Conservation (phyloP, 2,888 invertebrate species). For the Caenorhabditis imperialis region DNA sequence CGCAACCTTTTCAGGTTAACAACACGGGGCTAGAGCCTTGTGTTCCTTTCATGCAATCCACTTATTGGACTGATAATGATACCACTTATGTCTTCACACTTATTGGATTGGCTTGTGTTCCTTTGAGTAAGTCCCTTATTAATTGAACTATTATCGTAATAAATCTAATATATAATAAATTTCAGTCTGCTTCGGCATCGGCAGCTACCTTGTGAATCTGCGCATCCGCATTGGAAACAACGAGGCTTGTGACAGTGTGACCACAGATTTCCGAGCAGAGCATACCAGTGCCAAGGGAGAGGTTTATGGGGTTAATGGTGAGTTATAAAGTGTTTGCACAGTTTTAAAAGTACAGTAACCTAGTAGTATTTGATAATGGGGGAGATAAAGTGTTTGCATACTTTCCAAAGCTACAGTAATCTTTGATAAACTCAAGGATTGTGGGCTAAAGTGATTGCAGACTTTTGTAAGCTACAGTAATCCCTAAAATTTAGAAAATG, state of each 20-base stretch:
- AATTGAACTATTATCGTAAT: neutral
- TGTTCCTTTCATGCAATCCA: constrained; percentile 90
- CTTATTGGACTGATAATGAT: constrained; percentile 91
- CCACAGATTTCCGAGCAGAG: constrained; percentile 34
- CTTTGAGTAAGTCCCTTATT: constrained; percentile 82
- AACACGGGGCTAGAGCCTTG: constrained; percentile 85
- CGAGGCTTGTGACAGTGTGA: constrained; percentile 82
- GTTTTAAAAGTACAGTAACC: no score
- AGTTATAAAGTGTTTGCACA: no score
- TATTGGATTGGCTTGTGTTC: constrained; percentile 91
- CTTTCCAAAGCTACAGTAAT: no score
- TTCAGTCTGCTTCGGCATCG: constrained; percentile 88
- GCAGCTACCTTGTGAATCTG: constrained; percentile 87
- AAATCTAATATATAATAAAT: constrained; percentile 1
- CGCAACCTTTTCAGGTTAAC: constrained; percentile 90
- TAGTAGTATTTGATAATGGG: no score
- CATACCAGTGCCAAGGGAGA: constrained; percentile 27
- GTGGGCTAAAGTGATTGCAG: no score
- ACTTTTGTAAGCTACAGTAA: no score
- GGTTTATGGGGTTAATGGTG: constrained; percentile 47
- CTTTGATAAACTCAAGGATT: no score
- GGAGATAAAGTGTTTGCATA: no score
- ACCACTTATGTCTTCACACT: constrained; percentile 96
- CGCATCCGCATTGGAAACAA: constrained; percentile 72
- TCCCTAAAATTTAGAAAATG: no score